Evolutionary conservation across 2,888 invertebrate species (phyloP).

Genomic region (Drosophila sordidapex): DNA sequence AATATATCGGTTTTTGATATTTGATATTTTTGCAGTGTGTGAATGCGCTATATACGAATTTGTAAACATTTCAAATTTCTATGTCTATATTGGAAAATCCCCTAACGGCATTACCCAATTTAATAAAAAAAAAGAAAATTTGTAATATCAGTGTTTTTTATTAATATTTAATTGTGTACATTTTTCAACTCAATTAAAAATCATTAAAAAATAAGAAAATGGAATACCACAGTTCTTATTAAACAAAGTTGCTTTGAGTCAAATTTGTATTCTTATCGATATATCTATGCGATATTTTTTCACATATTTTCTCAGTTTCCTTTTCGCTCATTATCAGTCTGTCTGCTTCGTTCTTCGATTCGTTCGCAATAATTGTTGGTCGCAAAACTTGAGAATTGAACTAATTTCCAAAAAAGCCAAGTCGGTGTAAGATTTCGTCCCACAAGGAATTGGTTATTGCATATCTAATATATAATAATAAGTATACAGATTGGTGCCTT

Average conservation of each 20-base stretch:
- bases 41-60: not conserved
- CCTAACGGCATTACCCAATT: not conserved
- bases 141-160: not conserved
- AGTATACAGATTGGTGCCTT: conserved; percentile 25
- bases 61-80: not conserved
- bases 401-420: conserved; percentile 32
- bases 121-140: not conserved
- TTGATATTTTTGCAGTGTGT: not conserved
- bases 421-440: conserved; percentile 23
- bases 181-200: not conserved
- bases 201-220: not conserved
- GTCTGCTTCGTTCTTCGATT: conserved; percentile 53
- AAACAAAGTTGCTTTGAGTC: not conserved
- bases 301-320: conserved; percentile 42
- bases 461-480: conserved; percentile 10
- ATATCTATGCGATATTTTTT: conserved; percentile 36
- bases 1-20: not conserved
- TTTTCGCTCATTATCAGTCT: conserved; percentile 52
- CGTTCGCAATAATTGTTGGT: conserved; percentile 52
- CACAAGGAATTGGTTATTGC: conserved; percentile 10
- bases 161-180: not conserved
- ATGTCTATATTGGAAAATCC: not conserved
- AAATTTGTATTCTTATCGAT: conserved; percentile 31
- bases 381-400: conserved; percentile 38
- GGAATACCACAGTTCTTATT: conserved; percentile 5